Base-by-base conservation (phyloP, 1,140 invertebrate species). In the Papilio glaucus region DNA sequence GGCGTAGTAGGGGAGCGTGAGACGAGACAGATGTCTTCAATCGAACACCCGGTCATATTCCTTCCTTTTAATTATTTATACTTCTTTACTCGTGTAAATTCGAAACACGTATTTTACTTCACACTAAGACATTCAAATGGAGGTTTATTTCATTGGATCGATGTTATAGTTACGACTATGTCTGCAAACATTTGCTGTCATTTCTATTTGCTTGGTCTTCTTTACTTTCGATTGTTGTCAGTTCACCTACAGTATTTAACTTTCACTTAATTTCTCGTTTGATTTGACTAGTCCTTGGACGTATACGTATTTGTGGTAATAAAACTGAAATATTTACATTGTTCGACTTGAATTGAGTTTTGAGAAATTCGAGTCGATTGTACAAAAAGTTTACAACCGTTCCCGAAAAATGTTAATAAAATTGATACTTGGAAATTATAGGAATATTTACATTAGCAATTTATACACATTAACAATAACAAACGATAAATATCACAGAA, bases 51-150 rank as follows among this genome's bases (percentile, higher is more conserved):
- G 80, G 80, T 57, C 68, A 75, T 85, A 77, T 81, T 78, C 81
- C 42, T 69, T 67, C 69, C 60, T 49, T 26, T 87, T 77, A 86
- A 90, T 84, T 85, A 88, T 89, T 74, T 41, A 87, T 83, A 73
- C 75, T 74, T 38, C 42, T 77, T 72, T 42, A 45, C 72, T 72
- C 75, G 63, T 79, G 24, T 68, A 68, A 75, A 42, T 74, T 78
- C 71, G 60, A n/a, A 26, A 12, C 65, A 68, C 24, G 65, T 29
- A 67, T 68, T 65, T 60, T 60, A 26, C 18, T 24, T 13, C 0
- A 67, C 13, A 67, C 12, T 10, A 65, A 65, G 15, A 33, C 8
- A 29, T 15, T 62, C 26, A 65, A 45, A 60, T 33, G 39, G 33
- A 69, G 42, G 60, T 57, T 12, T 72, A 65, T 60, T 75, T 75